phyloP scores from a whole-genome alignment of 2,888 invertebrate genomes.

The Hypomecis punctinalis region DNA sequence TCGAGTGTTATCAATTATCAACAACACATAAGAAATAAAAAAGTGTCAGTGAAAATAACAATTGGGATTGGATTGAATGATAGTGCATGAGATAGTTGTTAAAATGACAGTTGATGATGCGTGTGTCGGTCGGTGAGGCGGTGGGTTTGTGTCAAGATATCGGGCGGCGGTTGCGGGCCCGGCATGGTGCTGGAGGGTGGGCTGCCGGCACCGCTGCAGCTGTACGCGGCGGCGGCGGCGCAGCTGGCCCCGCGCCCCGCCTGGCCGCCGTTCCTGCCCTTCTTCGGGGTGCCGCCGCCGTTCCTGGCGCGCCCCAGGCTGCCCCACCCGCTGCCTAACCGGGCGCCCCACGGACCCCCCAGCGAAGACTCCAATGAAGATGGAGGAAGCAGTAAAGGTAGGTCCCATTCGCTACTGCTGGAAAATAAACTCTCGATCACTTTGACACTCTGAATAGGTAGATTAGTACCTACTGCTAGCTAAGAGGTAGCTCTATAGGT shows the following conservation, averaged over 20 bases:
- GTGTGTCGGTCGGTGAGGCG: slow-evolving; percentile 51
- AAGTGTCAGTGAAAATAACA: slow-evolving; percentile 35
- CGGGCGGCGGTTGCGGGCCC: slow-evolving; percentile 64
- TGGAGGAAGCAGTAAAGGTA: slow-evolving; percentile 82
- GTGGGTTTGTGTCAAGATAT: slow-evolving; percentile 66
- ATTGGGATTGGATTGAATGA: slow-evolving; percentile 28
- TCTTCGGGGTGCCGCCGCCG: slow-evolving; percentile 86
- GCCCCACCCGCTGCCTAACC: slow-evolving; percentile 70
- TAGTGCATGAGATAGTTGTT: slow-evolving; percentile 25
- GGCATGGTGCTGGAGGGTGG: slow-evolving; percentile 88
- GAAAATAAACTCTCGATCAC: neutral
- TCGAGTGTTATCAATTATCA: slow-evolving; percentile 40
- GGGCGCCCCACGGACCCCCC: slow-evolving; percentile 80
- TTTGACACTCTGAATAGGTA: neutral
- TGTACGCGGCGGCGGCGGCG: slow-evolving; percentile 89
- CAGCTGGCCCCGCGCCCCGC: slow-evolving; percentile 83
- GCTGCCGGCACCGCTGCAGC: slow-evolving; percentile 88
- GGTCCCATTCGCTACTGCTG: slow-evolving; percentile 23
- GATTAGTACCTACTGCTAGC: too few species aligned
- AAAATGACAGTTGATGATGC: slow-evolving; percentile 64
- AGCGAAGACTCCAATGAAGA: slow-evolving; percentile 85
- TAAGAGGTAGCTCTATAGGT: neutral
- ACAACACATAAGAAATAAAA: slow-evolving; percentile 40
- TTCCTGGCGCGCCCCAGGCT: slow-evolving; percentile 79
- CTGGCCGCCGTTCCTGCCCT: slow-evolving; percentile 86